A percentile compares a stretch with the other conserved stretches of the same genome.
Evolutionary conservation across 2,888 invertebrate species (phyloP).

Genomic region (Argynnis bischoffii): DNA sequence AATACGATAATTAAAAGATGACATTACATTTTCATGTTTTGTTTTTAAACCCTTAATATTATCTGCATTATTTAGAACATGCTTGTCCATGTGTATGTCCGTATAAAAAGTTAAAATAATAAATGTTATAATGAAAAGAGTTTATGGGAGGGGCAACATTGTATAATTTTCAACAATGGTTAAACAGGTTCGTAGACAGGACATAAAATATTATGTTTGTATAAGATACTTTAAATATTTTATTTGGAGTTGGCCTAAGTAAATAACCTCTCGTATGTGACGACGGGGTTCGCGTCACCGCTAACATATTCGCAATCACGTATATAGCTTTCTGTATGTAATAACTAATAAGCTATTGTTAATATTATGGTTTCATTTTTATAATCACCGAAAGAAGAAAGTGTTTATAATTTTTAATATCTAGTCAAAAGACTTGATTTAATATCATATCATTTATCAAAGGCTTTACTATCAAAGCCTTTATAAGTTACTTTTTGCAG

Average conservation of each 20-base stretch:
- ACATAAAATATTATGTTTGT: conserved; percentile 60
- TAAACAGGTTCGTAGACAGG: conserved; percentile 51
- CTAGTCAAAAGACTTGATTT: no score
- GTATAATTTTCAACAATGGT: conserved; percentile 37
- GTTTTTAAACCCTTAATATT: no score
- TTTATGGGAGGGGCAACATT: conserved; percentile 25
- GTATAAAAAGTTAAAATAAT: conserved; percentile 18
- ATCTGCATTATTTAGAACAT: neutral
- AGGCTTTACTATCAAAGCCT: no score
- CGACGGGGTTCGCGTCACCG: conserved; percentile 44
- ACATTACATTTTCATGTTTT: no score
- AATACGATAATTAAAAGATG: no score
- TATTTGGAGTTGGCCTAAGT: conserved; percentile 60
- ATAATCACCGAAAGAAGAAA: neutral
- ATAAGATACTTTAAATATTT: conserved; percentile 65
- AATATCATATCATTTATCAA: no score
- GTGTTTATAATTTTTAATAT: neutral
- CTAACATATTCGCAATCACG: conserved; percentile 59
- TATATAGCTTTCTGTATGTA: conserved; percentile 31
- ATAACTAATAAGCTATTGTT: conserved; percentile 16
- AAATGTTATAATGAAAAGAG: conserved; percentile 28
- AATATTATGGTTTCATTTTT: conserved; percentile 1
- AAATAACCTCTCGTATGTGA: conserved; percentile 57
- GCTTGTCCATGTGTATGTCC: neutral
- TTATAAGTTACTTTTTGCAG: no score